Conservation (phyloP, 2,888 invertebrate species). For the Caenorhabditis becei region DNA sequence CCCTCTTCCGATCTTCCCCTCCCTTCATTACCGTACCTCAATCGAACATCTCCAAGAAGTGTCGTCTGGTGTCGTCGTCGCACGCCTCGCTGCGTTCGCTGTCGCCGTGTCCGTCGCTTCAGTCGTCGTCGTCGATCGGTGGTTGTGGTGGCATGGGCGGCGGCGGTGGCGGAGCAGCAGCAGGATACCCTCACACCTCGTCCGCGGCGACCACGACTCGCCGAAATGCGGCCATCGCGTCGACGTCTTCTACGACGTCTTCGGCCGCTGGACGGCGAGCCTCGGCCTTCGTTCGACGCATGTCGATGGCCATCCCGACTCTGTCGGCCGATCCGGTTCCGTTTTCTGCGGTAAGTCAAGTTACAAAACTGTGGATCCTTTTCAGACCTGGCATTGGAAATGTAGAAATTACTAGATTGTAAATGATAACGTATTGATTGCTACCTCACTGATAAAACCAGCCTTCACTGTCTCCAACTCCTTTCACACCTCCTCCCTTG, state of each 20-base stretch:
- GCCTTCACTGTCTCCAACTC: neutral
- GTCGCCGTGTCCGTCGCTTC: constrained; percentile 58
- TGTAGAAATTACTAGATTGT: too few species aligned
- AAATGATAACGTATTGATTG: too few species aligned
- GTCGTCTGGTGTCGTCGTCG: constrained; percentile 50
- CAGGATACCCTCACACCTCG: constrained; percentile 13
- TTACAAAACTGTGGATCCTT: neutral
- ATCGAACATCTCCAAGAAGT: constrained; percentile 24
- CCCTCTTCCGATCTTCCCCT: neutral
- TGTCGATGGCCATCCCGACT: constrained; percentile 80
- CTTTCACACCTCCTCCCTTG: neutral
- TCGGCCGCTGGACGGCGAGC: constrained; percentile 68
- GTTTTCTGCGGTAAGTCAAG: constrained; percentile 70
- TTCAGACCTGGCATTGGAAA: neutral
- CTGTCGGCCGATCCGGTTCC: constrained; percentile 78
- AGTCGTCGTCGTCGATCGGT: constrained; percentile 55
- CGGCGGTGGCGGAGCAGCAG: constrained; percentile 16
- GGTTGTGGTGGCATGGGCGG: constrained; percentile 46
- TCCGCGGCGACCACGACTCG: constrained; percentile 28
- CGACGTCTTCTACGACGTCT: constrained; percentile 59
- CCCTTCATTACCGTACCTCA: neutral
- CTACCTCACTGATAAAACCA: too few species aligned
- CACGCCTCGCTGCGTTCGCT: constrained; percentile 54
- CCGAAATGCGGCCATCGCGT: constrained; percentile 60
- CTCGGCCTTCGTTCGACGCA: constrained; percentile 76